These are phyloP conservation scores for Pelosia muscerda DNA, from an alignment of 2,888 invertebrate genomes.

Conservation along the genomic window DNA sequence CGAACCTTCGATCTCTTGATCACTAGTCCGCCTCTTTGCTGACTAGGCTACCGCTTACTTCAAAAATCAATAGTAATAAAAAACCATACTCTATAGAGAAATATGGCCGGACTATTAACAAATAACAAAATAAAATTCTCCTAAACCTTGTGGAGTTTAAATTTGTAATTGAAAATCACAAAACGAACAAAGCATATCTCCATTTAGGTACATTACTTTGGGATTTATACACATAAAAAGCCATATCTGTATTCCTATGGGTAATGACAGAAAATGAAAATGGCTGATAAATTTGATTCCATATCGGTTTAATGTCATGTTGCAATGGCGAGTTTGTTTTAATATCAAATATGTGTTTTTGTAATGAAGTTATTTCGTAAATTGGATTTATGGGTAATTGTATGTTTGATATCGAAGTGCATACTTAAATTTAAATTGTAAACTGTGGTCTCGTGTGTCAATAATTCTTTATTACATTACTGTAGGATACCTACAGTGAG, in stretches of 20 bases:
- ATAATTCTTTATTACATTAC: not conserved
- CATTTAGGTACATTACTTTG: slow-evolving; percentile 10
- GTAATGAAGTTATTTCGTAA: slow-evolving; percentile 22
- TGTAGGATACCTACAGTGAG: no score
- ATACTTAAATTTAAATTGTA: slow-evolving; percentile 10
- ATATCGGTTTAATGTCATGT: slow-evolving; percentile 31
- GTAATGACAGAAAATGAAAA: slow-evolving; percentile 22
- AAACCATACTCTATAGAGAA: no score
- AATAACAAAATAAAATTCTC: not conserved
- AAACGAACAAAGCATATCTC: not conserved
- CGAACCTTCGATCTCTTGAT: no score
- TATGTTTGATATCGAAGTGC: not conserved
- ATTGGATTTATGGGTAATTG: slow-evolving; percentile 12
- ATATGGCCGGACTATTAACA: not conserved
- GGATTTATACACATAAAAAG: slow-evolving; percentile 5
- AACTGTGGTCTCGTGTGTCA: not conserved
- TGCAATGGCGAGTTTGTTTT: slow-evolving; percentile 22
- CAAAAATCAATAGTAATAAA: no score
- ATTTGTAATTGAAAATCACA: not conserved
- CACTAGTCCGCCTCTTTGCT: no score
- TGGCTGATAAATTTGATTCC: slow-evolving; percentile 25
- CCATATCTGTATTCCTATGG: slow-evolving; percentile 12
- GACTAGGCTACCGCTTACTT: no score
- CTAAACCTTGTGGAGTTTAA: not conserved
- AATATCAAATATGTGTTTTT: slow-evolving; percentile 21